Evolutionary conservation across 2,888 invertebrate species (phyloP).

Genomic region (Epinotia bilunana): DNA sequence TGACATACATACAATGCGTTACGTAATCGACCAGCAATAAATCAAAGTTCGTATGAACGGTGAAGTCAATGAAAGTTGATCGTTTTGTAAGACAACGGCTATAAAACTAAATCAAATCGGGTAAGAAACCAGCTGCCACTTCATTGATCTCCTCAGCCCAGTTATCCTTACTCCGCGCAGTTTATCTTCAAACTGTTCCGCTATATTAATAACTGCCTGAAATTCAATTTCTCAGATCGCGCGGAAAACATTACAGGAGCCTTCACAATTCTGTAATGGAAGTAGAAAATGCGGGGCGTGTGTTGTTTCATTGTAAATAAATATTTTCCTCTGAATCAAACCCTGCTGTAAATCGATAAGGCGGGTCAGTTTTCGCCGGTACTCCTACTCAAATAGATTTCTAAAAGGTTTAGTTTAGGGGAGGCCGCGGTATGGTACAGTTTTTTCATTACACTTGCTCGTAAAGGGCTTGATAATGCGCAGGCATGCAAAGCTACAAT

Average conservation of each 20-base stretch:
- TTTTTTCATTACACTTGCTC: too few relatives aligned
- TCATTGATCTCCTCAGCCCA: slow-evolving; percentile 2
- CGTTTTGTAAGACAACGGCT: not conserved
- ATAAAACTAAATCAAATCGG: slow-evolving; percentile 16
- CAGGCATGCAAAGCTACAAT: too few relatives aligned
- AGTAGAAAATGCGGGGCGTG: slow-evolving; percentile 52
- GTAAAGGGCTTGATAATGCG: too few relatives aligned
- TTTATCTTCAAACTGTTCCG: slow-evolving; percentile 35
- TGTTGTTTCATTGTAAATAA: slow-evolving; percentile 68
- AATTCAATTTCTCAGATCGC: slow-evolving; percentile 49
- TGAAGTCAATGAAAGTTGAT: not conserved
- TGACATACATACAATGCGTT: too few relatives aligned
- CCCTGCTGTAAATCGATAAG: slow-evolving; percentile 74
- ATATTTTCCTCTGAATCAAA: slow-evolving; percentile 62
- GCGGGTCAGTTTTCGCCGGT: slow-evolving; percentile 70
- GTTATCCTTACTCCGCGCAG: slow-evolving; percentile 13
- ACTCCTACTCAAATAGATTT: slow-evolving; percentile 67
- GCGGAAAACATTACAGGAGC: slow-evolving; percentile 45
- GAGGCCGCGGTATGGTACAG: slow-evolving; percentile 45
- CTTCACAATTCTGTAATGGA: slow-evolving; percentile 60
- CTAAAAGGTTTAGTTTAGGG: slow-evolving; percentile 49
- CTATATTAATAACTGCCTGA: slow-evolving; percentile 45
- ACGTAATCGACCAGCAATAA: too few relatives aligned
- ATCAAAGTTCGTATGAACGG: not conserved
- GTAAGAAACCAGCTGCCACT: not conserved